Base-by-base conservation (phyloP, 2,888 invertebrate species). In the Zelleria hepariella region DNA sequence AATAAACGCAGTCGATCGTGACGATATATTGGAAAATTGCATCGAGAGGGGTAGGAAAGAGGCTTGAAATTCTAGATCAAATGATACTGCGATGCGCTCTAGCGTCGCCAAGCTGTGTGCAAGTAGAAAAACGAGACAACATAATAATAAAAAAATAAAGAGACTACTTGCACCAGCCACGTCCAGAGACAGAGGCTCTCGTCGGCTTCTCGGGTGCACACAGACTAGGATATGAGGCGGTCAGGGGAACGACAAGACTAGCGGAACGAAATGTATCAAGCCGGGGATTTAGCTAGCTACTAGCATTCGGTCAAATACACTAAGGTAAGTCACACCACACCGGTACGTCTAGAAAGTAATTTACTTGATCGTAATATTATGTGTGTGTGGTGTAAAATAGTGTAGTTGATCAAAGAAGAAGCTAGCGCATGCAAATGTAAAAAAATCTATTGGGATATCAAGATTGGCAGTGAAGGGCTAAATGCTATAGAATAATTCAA, bases 121-220 rank as follows among this genome's bases (percentile, higher is more conserved):
- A 71, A 66, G 59, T 25, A n/a, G 27, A 24, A 48, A 42, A 4
- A 27, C n/a, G n/a, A n/a, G n/a, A n/a, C n/a, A 49, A 60, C 48
- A 59, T 15, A 42, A 42, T 32, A 27, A 59, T 57, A 47, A 51
- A 48, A 47, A 25, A 61, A 18, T 58, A 57, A 57, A 53, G 60
- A 53, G 59, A 58, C 52, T 64, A 64, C 65, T 72, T 66, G 66
- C 62, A 66, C 71, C 69, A 69, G 66, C 67, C 71, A 68, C 68
- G 71, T 69, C 68, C 62, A 66, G 63, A 70, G 68, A 69, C 66
- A 5, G 76, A 78, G 78, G 80, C 80, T 86, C 87, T 86, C 87
- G 78, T 83, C 86, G 86, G 87, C 86, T 82, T 79, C 76, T 79
- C 67, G 80, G 82, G 86, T 87, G 86, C 83, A 78, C 74, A 74